Percentiles rank a stretch among this genome's conserved stretches.
Evolutionary conservation across 2,888 invertebrate species (phyloP).

Genomic region (Euproctis similis): DNA sequence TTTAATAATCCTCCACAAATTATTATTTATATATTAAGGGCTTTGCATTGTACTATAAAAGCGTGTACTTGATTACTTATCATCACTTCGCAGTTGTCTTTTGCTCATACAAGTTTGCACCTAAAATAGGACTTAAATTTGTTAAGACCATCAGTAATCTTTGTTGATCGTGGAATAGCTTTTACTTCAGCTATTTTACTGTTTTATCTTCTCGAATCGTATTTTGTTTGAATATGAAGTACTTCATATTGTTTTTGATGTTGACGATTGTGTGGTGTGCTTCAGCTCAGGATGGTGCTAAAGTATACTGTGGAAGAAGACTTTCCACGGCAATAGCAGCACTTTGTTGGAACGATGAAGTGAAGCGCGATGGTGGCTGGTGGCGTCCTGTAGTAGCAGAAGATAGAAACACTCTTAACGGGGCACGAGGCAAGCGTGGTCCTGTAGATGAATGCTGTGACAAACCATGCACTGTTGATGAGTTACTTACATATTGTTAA

Average conservation of each 20-base stretch:
- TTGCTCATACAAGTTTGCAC: too few relatives aligned
- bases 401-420: neutral
- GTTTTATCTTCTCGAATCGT: too few relatives aligned
- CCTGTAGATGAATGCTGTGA: conserved; percentile 18
- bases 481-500: conserved; percentile 2
- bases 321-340: neutral
- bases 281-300: neutral
- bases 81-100: too few relatives aligned
- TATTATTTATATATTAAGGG: too few relatives aligned
- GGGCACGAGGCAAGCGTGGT: conserved; percentile 1
- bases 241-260: neutral
- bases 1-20: too few relatives aligned
- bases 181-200: neutral
- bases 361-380: conserved; percentile 1
- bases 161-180: too few relatives aligned
- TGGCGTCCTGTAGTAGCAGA: neutral
- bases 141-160: too few relatives aligned
- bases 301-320: conserved; percentile 1
- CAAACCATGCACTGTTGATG: conserved; percentile 3
- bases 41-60: too few relatives aligned
- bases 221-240: too few relatives aligned
- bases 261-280: neutral
- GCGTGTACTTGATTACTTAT: too few relatives aligned
- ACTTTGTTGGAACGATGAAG: neutral
- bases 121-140: too few relatives aligned